A percentile compares a stretch with the other conserved stretches of the same genome.
Conservation (phyloP, 2,113 vertebrate species). For the Oophaga pumilio region DNA sequence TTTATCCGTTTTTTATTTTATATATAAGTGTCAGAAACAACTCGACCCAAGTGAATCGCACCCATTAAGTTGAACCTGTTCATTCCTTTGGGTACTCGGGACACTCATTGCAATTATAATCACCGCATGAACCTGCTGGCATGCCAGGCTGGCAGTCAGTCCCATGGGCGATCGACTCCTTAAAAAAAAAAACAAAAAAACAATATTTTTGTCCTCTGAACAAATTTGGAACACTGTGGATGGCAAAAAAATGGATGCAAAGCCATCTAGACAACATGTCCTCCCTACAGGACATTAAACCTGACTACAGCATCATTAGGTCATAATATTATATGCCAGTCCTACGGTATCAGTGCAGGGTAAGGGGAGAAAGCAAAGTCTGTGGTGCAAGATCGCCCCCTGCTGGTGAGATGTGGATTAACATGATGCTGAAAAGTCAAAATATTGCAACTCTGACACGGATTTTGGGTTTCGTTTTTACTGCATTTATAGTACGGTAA, state of each 20-base stretch:
- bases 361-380: not conserved
- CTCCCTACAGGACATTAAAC: not conserved
- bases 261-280: not conserved
- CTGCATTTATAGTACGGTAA: too few species aligned
- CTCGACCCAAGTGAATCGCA: not conserved
- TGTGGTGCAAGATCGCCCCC: not conserved
- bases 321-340: not conserved
- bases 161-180: not conserved
- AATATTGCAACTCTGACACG: not conserved
- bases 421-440: not conserved
- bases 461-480: not conserved
- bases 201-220: constrained; percentile 33
- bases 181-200: not conserved
- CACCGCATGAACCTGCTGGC: not conserved
- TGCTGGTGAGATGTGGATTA: not conserved
- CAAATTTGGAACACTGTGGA: constrained; percentile 1
- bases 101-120: constrained; percentile 28
- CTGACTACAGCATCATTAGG: too few species aligned
- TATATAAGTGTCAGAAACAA: not conserved
- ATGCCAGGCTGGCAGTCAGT: not conserved
- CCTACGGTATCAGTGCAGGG: not conserved
- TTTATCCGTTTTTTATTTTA: not conserved
- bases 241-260: not conserved
- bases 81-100: not conserved
- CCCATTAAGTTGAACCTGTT: not conserved